Conservation (phyloP, 1,140 invertebrate genomes). For the Euglossa dilemma region DNA sequence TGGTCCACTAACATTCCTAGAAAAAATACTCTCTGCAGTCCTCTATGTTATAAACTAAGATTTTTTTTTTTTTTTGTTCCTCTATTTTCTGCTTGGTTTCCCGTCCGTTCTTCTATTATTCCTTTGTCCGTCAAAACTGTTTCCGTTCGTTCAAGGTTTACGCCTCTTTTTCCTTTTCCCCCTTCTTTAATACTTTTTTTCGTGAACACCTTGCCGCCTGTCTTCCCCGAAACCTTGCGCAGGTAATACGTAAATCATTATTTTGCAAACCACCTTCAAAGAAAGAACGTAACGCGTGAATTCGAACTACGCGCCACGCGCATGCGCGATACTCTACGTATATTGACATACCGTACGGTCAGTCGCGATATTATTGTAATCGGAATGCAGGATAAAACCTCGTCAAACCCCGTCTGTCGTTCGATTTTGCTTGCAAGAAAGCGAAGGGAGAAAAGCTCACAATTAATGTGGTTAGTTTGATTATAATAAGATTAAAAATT, state of each 20-base stretch:
- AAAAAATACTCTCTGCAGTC: slow-evolving; percentile 63
- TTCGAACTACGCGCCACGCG: neutral
- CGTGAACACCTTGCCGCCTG: neutral
- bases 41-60: slow-evolving; percentile 37
- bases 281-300: neutral
- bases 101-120: slow-evolving; percentile 19
- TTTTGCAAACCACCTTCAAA: neutral
- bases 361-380: neutral
- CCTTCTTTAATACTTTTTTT: neutral
- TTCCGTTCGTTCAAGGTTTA: neutral
- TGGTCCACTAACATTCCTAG: slow-evolving; percentile 70
- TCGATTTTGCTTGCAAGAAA: slow-evolving; percentile 2
- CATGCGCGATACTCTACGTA: neutral
- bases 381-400: neutral
- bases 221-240: neutral
- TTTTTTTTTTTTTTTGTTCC: slow-evolving; percentile 33
- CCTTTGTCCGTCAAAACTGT: neutral
- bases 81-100: slow-evolving; percentile 40
- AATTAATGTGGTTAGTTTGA: neutral
- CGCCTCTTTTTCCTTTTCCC: neutral
- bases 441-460: neutral
- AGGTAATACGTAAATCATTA: neutral
- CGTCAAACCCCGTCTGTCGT: too few relatives aligned
- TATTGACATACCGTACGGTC: neutral
- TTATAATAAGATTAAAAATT: neutral